Percentiles rank a stretch among this genome's conserved stretches.
These are phyloP conservation scores for Megalopta genalis DNA, from an alignment of 1,140 invertebrate species.

Conservation along the genomic window DNA sequence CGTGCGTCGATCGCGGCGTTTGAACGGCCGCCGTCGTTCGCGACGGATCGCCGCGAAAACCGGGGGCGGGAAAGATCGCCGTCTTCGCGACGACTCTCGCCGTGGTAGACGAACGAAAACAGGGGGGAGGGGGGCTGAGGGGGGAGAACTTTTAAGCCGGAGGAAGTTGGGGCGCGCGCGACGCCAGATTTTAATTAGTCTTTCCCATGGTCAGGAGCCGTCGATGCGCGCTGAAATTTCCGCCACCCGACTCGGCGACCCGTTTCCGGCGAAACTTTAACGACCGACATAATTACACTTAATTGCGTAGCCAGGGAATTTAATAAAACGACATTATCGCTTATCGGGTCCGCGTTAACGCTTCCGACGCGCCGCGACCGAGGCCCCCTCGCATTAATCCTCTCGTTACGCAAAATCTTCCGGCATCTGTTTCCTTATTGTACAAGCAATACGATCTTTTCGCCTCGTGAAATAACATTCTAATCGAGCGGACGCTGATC, in stretches of 20 bases:
- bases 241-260: constrained; percentile 43
- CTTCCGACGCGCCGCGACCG: not conserved
- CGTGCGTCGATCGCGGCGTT: too few relatives aligned
- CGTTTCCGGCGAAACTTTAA: constrained; percentile 50
- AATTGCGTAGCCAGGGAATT: constrained; percentile 53
- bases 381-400: not conserved
- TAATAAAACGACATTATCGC: constrained; percentile 56
- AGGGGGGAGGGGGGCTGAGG: too few relatives aligned
- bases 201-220: constrained; percentile 31
- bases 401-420: too few relatives aligned
- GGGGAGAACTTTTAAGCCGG: constrained; percentile 20
- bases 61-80: too few relatives aligned
- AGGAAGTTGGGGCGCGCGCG: constrained; percentile 31
- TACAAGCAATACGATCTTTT: too few relatives aligned
- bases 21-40: too few relatives aligned
- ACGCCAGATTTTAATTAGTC: constrained; percentile 59
- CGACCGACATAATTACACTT: constrained; percentile 54
- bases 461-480: too few relatives aligned
- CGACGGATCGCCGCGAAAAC: not conserved
- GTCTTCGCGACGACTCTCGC: too few relatives aligned
- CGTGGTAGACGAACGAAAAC: not conserved
- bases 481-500: too few relatives aligned
- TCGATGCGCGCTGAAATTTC: constrained; percentile 40
- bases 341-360: constrained; percentile 12
- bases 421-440: too few relatives aligned